These are phyloP conservation scores for Montipora efflorescens DNA, from an alignment of 64 coral and sea anemone genomes.

Conservation along the genomic window DNA sequence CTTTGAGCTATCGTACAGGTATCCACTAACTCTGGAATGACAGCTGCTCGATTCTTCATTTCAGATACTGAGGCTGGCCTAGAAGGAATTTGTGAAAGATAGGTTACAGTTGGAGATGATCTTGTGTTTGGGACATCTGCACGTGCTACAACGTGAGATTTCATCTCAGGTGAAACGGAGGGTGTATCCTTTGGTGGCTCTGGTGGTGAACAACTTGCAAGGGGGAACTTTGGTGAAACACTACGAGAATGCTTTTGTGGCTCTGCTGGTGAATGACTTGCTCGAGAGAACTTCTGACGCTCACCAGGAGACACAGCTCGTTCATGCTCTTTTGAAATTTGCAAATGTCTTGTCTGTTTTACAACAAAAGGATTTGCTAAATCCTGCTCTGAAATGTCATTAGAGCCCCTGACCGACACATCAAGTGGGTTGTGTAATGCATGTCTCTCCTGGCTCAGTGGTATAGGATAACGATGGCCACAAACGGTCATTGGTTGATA, in stretches of 20 bases:
- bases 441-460: conserved; percentile 12
- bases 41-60: conserved; percentile 76
- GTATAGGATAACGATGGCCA: conserved; percentile 14
- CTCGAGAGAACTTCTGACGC: neutral
- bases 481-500: conserved; percentile 18
- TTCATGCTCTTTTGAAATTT: neutral
- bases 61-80: conserved; percentile 78
- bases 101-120: conserved; percentile 37
- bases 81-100: conserved; percentile 58
- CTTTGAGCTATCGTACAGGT: neutral
- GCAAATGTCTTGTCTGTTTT: conserved; percentile 14
- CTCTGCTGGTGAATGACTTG: conserved; percentile 10
- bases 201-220: neutral
- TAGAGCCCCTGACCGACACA: neutral
- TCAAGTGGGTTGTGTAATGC: neutral
- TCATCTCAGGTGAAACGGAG: neutral
- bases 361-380: conserved; percentile 37
- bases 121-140: conserved; percentile 38
- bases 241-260: neutral
- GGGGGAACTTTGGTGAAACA: neutral
- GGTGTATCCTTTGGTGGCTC: neutral
- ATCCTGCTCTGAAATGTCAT: conserved; percentile 50
- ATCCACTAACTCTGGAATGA: conserved; percentile 74
- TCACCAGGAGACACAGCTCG: neutral
- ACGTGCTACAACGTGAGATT: neutral